Evolutionary conservation across 2,797 vertebrate species (phyloP), one percentile per base, ranked within the genome.

Genomic region (Margarornis squamiger): DNA sequence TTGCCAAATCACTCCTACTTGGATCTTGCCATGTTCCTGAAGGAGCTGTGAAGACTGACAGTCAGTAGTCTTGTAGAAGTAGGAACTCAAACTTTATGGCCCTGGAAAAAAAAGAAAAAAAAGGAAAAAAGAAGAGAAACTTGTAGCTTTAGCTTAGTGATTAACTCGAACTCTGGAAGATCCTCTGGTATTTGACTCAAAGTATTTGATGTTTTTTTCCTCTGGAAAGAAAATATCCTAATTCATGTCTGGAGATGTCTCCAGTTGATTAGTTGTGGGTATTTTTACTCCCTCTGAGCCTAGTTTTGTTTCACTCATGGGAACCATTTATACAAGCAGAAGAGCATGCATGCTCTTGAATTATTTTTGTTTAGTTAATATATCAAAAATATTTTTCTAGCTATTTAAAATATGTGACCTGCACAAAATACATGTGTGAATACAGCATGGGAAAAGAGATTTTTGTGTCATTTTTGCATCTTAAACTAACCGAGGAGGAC

Each of bases 281-380:
- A 82, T 87, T 90, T 92, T 92, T 68, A 55, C 24, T 95, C 57
- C 52, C 71, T 92, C 38, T 54, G 67, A 79, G 57, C 16, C 30
- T 70, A 39, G 65, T 45, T 85, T 62, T 95, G 39, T 82, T 92
- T 72, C n/a, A 30, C 59, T 85, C 41, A 6, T 51, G 79, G 66
- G 90, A 96, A 58, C 15, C 14, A 29, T 79, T 82, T 57, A 55
- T 67, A 65, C 29, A 79, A 88, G 43, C 51, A 73, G 58, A 71
- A 77, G 9, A 51, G 34, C 54, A 58, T 2, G 1, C 11, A 12
- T 30, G 7, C 10, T 57, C 26, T 82, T 90, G 48, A 96, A 84
- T 92, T 90, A 90, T 79, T 88, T 84, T 88, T 78, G 36, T 73
- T 78, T 63, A 58, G 58, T 39, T 73, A 92, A 62, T 84, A 90